Evolutionary conservation across 2,888 invertebrate species (phyloP).

Genomic region (Gryllus longicercus): DNA sequence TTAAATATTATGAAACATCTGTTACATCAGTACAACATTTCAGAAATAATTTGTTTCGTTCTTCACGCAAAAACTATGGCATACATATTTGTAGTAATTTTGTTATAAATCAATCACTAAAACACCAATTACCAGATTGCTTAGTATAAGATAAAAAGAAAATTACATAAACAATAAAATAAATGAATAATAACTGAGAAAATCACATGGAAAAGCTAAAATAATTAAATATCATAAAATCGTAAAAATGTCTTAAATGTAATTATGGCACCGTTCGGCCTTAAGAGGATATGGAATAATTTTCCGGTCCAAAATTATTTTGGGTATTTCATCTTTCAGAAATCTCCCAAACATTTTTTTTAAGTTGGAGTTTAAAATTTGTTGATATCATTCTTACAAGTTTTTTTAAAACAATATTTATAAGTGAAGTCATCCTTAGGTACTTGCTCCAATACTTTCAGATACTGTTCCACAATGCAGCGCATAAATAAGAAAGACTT

Average conservation of each 20-base stretch:
- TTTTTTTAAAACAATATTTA: no score
- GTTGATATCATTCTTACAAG: no score
- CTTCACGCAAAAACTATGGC: not conserved
- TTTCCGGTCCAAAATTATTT: no score
- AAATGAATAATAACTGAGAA: not conserved
- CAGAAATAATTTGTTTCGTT: not conserved
- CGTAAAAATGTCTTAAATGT: not conserved
- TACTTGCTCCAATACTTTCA: no score
- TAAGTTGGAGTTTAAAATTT: no score
- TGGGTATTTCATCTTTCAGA: no score
- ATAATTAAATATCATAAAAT: not conserved
- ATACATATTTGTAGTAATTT: constrained; percentile 10
- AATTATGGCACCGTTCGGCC: no score
- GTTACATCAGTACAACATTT: not conserved
- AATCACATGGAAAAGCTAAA: not conserved
- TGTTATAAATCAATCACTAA: not conserved
- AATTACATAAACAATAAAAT: not conserved
- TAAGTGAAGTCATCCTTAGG: no score
- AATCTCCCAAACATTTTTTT: no score
- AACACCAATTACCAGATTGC: not conserved
- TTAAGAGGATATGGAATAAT: no score
- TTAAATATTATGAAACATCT: not conserved
- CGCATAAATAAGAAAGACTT: no score
- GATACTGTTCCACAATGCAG: no score
- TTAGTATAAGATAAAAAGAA: not conserved